These are phyloP conservation scores for Atrina japonica DNA, from an alignment of 2,888 invertebrate species.

Conservation along the genomic window DNA sequence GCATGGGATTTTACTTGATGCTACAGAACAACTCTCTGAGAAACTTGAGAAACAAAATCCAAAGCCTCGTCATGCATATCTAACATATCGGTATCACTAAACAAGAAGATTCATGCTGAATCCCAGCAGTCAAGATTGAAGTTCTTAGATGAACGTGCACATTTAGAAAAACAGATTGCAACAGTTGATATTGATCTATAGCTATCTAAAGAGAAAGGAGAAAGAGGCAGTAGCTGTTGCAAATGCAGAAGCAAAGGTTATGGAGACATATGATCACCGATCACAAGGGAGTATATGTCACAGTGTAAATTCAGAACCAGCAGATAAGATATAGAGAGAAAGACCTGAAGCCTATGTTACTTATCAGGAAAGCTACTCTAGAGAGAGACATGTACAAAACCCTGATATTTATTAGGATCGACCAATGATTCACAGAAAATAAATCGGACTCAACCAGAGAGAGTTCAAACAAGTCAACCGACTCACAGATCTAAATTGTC, in stretches of 20 bases:
- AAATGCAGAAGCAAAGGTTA: background rate
- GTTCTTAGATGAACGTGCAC: background rate
- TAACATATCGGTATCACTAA: background rate
- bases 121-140: background rate
- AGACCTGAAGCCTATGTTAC: slow-evolving; percentile 6
- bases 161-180: background rate
- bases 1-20: background rate
- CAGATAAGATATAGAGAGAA: background rate
- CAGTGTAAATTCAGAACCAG: background rate
- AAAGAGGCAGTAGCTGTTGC: slow-evolving; percentile 7
- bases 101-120: background rate
- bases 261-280: slow-evolving; percentile 5
- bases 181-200: background rate
- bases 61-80: no score
- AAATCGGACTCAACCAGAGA: no score
- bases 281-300: slow-evolving; percentile 1
- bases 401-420: background rate
- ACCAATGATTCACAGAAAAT: no score
- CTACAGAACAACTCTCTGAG: slow-evolving; percentile 1
- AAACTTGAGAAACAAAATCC: background rate
- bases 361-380: background rate
- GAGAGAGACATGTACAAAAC: slow-evolving; percentile 6
- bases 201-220: slow-evolving; percentile 3
- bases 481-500: no score
- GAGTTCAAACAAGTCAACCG: no score